Evolutionary conservation across 2,888 invertebrate genomes (phyloP).

Genomic region (Allophyes oxyacanthae): DNA sequence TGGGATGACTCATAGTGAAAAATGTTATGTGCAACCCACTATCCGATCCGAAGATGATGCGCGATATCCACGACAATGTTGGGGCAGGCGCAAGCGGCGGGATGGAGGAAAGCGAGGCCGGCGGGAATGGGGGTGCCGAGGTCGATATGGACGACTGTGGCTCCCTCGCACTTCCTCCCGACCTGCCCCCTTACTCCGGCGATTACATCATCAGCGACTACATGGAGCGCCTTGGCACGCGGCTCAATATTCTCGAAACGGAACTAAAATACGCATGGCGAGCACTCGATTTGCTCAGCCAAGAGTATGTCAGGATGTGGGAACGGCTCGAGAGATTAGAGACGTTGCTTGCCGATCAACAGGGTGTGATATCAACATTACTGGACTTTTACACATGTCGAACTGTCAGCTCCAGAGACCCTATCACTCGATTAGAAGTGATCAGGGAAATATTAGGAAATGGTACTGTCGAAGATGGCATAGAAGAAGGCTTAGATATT

Average conservation of each 20-base stretch:
- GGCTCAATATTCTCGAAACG: conserved; percentile 96
- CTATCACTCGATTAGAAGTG: conserved; percentile 88
- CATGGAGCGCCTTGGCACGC: conserved; percentile 96
- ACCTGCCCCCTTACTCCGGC: conserved; percentile 88
- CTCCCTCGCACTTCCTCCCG: conserved; percentile 88
- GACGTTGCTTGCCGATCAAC: conserved; percentile 95
- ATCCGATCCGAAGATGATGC: conserved; percentile 87
- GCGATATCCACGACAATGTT: conserved; percentile 87
- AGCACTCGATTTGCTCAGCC: conserved; percentile 96
- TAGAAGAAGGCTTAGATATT: conserved; percentile 91
- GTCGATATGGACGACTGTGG: conserved; percentile 87
- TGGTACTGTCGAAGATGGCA: conserved; percentile 91
- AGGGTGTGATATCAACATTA: conserved; percentile 96
- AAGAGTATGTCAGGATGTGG: conserved; percentile 98
- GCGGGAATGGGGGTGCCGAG: conserved; percentile 88
- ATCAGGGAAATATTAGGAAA: conserved; percentile 91
- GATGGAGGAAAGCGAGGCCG: conserved; percentile 89
- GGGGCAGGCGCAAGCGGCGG: conserved; percentile 85
- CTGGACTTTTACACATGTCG: conserved; percentile 93
- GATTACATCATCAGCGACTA: conserved; percentile 96
- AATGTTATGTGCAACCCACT: conserved; percentile 83
- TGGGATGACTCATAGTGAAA: conserved; percentile 89
- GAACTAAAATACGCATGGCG: conserved; percentile 98
- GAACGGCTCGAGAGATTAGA: conserved; percentile 96
- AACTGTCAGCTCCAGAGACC: conserved; percentile 85